phyloP scores from a whole-genome alignment of 2,888 invertebrate species.

The Candidula unifasciata region DNA sequence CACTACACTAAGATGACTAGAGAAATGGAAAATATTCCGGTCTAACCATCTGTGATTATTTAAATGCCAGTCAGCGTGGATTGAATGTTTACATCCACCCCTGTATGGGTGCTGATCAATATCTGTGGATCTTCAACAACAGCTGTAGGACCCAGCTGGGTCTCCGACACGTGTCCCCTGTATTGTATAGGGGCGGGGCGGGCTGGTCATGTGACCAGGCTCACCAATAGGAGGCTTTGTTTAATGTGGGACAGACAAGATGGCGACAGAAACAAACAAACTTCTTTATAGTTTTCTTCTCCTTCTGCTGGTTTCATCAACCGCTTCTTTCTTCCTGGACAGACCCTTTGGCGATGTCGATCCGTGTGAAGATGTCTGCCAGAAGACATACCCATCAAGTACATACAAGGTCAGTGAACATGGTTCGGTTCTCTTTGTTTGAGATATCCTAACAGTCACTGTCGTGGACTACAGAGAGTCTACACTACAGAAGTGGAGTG shows the following conservation, averaged over 20 bases:
- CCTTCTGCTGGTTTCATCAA: not conserved
- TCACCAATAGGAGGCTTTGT: not conserved
- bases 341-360: constrained; percentile 17
- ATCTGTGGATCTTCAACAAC: too few relatives aligned
- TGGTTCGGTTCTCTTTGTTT: too few relatives aligned
- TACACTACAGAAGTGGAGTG: too few relatives aligned
- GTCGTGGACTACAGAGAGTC: not conserved
- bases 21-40: too few relatives aligned
- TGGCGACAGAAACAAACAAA: constrained; percentile 37
- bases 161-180: not conserved
- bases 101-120: too few relatives aligned
- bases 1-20: too few relatives aligned
- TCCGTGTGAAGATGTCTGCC: constrained; percentile 49
- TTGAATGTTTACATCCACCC: too few relatives aligned
- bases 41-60: too few relatives aligned
- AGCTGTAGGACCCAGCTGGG: not conserved
- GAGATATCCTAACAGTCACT: not conserved
- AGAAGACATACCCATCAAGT: constrained; percentile 46
- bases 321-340: constrained; percentile 15
- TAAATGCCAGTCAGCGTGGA: too few relatives aligned
- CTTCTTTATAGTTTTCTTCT: constrained; percentile 31
- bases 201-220: constrained; percentile 25
- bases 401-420: constrained; percentile 46
- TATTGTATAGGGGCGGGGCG: not conserved
- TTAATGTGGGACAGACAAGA: constrained; percentile 5